Conservation (phyloP, 2,888 invertebrate species). For the Galeopsomyia nigrocyanea region DNA sequence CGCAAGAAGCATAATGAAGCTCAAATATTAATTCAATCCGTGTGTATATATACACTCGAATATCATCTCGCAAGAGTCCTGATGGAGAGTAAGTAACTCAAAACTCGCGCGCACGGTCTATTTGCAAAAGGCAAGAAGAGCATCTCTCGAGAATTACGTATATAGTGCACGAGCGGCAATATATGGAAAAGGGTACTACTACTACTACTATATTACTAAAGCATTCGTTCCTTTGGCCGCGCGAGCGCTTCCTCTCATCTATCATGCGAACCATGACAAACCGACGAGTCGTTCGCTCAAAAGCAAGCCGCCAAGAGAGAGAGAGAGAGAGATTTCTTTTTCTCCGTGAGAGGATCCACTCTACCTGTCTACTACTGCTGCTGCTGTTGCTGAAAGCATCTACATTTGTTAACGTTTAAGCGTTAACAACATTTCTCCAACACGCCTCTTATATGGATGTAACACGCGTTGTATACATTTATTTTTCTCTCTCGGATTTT, state of each 20-base stretch:
- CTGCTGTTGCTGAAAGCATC: slow-evolving; percentile 41
- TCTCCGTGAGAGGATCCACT: slow-evolving; percentile 32
- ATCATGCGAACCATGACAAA: slow-evolving; percentile 68
- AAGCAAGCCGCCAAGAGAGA: slow-evolving; percentile 64
- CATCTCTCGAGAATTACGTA: slow-evolving; percentile 29
- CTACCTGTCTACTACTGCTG: slow-evolving; percentile 57
- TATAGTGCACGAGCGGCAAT: background rate
- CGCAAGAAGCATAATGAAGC: too few relatives aligned
- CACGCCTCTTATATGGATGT: slow-evolving; percentile 1
- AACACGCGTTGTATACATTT: background rate
- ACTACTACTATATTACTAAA: too few relatives aligned
- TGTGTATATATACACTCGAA: too few relatives aligned
- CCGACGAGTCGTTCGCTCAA: slow-evolving; percentile 63
- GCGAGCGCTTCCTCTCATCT: slow-evolving; percentile 62
- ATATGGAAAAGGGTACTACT: background rate
- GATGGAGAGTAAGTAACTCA: too few relatives aligned
- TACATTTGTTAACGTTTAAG: slow-evolving; percentile 68
- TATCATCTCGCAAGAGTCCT: too few relatives aligned
- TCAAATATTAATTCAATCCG: too few relatives aligned
- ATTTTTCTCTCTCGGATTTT: slow-evolving; percentile 22
- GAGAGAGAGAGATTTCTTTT: slow-evolving; percentile 17
- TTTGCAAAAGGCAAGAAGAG: slow-evolving; percentile 32
- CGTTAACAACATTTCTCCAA: slow-evolving; percentile 66
- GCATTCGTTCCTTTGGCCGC: background rate
- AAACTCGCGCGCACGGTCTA: slow-evolving; percentile 4